Evolutionary conservation across 2,797 vertebrate species (phyloP).

Genomic region (Megaceryle alcyon): DNA sequence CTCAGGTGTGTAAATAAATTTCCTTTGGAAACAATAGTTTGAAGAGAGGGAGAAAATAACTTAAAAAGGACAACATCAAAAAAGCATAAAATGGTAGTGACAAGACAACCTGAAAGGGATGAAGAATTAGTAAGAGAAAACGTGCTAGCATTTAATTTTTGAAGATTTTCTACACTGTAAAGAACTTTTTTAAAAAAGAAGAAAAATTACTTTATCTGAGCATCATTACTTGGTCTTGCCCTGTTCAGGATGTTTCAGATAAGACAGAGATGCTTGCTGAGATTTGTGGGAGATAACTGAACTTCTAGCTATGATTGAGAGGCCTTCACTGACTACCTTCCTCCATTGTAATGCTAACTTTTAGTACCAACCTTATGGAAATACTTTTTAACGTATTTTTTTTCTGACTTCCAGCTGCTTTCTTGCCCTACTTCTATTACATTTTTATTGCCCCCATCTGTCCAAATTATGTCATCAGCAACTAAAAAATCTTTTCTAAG

Average conservation of each 20-base stretch:
- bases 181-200: neutral
- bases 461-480: neutral
- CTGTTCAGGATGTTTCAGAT: neutral
- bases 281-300: neutral
- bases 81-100: neutral
- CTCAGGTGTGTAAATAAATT: neutral
- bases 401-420: neutral
- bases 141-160: neutral
- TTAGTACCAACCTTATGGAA: neutral
- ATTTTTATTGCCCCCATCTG: neutral
- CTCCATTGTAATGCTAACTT: neutral
- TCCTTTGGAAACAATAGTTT: neutral
- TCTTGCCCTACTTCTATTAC: neutral
- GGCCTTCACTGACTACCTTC: neutral
- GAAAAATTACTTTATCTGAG: neutral
- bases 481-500: neutral
- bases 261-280: neutral
- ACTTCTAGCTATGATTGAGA: neutral
- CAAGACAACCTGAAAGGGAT: neutral
- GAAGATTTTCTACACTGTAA: neutral
- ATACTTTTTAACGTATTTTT: neutral
- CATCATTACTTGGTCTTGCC: neutral
- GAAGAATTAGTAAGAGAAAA: neutral
- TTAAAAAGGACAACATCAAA: neutral
- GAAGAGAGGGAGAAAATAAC: neutral